Base-by-base conservation (phyloP, 2,888 invertebrate genomes). In the Trichopria drosophilae region DNA sequence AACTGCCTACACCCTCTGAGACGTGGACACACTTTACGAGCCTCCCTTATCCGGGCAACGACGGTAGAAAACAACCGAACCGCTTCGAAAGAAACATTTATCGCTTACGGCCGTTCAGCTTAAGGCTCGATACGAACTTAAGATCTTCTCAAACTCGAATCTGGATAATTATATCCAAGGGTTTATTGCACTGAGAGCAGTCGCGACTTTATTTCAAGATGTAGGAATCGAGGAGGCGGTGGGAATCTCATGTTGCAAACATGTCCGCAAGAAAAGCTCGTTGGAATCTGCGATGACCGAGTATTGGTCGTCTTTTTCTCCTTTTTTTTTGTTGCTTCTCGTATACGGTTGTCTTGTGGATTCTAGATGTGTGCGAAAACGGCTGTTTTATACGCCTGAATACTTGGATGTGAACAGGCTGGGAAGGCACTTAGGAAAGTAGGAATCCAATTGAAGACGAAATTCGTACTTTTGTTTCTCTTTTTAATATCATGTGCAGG, bases 131-230 rank as follows among this genome's bases (percentile, higher is more conserved):
- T n/a, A n/a, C n/a, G n/a, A n/a, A n/a, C n/a, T n/a, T n/a, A n/a
- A n/a, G n/a, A n/a, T n/a, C n/a, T n/a, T n/a, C n/a, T n/a, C n/a
- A n/a, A n/a, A 12, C 44, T 49, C 36, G 32, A 41, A 49, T 53
- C 53, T 49, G 53, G 65, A 67, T 69, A 69, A 71, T 70, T 71
- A 70, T 66, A 61, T 69, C 59, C 63, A 60, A 53, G 63, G 62
- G 67, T 70, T 71, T 70, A 71, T 68, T 66, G 58, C 51, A 52
- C 35, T 28, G 22, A 20, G 41, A 10, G 61, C 58, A 58, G 59
- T 60, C 61, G 60, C 62, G 60, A 57, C 58, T 66, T 62, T 57
- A 62, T 60, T 68, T 62, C 53, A 51, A 51, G 39, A 51, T 45
- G 56, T 56, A 53, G 57, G 46, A 51, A 46, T 47, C 43, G 53